phyloP scores from a whole-genome alignment of 2,888 invertebrate genomes.

The Empis stercorea region DNA sequence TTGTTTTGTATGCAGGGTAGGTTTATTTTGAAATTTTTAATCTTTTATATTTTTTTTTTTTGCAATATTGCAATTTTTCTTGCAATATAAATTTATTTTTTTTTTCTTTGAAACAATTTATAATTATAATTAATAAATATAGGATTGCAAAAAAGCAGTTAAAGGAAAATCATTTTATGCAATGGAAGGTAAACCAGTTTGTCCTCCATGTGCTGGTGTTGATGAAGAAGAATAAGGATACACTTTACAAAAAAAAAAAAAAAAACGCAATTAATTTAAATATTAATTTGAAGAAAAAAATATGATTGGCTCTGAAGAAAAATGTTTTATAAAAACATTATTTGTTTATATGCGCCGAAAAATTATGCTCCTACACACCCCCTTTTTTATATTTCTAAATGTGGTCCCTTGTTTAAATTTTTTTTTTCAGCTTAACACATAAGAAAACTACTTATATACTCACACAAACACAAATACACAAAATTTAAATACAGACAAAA shows the following conservation, averaged over 20 bases:
- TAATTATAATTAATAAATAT: conserved; percentile 18
- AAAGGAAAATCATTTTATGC: conserved; percentile 95
- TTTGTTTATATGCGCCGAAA: neutral
- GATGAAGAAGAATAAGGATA: conserved; percentile 72
- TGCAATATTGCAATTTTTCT: too few relatives aligned
- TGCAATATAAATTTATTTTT: neutral
- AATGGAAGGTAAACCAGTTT: conserved; percentile 93
- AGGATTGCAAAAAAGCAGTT: conserved; percentile 91
- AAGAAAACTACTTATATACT: neutral
- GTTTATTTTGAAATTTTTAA: conserved; percentile 26
- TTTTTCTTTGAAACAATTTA: neutral
- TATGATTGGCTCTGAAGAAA: neutral
- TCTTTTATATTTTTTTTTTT: conserved; percentile 18
- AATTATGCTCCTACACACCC: conserved; percentile 20
- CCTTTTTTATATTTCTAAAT: too few relatives aligned
- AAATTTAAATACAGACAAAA: too few relatives aligned
- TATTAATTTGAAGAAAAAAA: conserved; percentile 14
- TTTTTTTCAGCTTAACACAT: conserved; percentile 40
- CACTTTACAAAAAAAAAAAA: conserved; percentile 31
- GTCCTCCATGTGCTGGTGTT: conserved; percentile 83
- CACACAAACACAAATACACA: neutral
- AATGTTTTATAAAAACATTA: too few relatives aligned
- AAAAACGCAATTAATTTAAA: conserved; percentile 6
- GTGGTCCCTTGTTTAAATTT: too few relatives aligned
- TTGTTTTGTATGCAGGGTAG: conserved; percentile 97